phyloP scores from a whole-genome alignment of 1,140 invertebrate genomes.

The Metopolophium dirhodum region DNA sequence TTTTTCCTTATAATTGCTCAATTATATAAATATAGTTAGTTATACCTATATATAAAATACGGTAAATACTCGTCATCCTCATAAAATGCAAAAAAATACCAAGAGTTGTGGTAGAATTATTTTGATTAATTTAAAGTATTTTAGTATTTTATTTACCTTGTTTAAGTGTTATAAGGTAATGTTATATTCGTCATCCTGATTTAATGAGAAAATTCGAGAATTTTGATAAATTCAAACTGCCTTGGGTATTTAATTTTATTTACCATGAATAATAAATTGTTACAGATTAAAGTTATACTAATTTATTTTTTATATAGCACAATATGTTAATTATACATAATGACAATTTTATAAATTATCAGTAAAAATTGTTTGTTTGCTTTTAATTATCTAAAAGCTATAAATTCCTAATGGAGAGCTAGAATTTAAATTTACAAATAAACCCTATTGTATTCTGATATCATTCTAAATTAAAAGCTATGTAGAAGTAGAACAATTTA shows the following conservation, averaged over 20 bases:
- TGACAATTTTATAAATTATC: neutral
- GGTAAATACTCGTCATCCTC: neutral
- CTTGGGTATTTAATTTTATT: no score
- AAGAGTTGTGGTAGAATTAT: neutral
- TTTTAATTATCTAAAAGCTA: neutral
- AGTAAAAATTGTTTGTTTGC: neutral
- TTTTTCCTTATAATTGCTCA: neutral
- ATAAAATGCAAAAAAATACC: neutral
- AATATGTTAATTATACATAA: neutral
- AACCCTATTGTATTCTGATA: neutral
- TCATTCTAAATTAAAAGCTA: neutral
- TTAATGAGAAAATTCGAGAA: no score
- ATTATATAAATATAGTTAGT: neutral
- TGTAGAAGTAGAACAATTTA: neutral
- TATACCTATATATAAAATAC: neutral
- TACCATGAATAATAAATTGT: no score
- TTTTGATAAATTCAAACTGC: no score
- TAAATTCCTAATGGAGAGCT: neutral
- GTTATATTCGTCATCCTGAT: neutral
- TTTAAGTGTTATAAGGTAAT: neutral
- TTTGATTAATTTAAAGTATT: neutral
- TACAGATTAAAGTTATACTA: no score
- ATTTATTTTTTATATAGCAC: no score
- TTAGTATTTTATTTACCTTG: neutral
- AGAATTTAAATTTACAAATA: neutral